A percentile compares a stretch with the other conserved stretches of the same genome.
phyloP scores from a whole-genome alignment of 2,888 invertebrate species.

The Diloba caeruleocephala region DNA sequence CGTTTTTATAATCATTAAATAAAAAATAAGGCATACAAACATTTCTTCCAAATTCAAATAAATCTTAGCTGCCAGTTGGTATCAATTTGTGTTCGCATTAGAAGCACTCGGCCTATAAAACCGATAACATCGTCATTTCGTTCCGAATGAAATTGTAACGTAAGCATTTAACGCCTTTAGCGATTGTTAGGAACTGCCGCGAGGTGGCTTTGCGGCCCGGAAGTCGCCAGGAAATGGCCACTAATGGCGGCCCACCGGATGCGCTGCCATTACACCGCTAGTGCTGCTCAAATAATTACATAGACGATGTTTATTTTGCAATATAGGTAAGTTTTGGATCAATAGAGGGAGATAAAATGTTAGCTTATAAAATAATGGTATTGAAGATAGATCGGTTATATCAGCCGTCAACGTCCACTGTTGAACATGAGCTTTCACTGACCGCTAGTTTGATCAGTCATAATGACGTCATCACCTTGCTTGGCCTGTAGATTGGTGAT shows the following conservation, averaged over 20 bases:
- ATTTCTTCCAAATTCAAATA: conserved; percentile 18
- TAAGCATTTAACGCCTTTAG: conserved; percentile 50
- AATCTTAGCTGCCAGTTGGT: conserved; percentile 18
- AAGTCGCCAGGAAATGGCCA: conserved; percentile 85
- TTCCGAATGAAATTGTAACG: conserved; percentile 48
- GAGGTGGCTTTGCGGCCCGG: conserved; percentile 72
- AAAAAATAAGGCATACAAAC: background rate
- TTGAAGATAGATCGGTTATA: conserved; percentile 25
- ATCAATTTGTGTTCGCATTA: conserved; percentile 39
- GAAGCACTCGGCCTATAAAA: conserved; percentile 48
- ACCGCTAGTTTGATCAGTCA: no score
- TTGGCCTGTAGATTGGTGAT: no score
- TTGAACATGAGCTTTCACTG: background rate
- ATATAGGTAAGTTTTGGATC: conserved; percentile 54
- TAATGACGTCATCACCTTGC: no score
- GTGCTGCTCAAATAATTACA: conserved; percentile 86
- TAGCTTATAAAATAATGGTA: conserved; percentile 24
- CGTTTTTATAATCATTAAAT: no score
- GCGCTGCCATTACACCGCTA: conserved; percentile 82
- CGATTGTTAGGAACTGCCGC: conserved; percentile 56
- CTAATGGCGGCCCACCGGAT: conserved; percentile 86
- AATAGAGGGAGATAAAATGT: conserved; percentile 45
- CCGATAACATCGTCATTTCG: conserved; percentile 60
- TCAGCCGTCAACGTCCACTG: background rate
- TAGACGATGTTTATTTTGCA: conserved; percentile 67